Evolutionary conservation across 2,888 invertebrate species (phyloP).

Genomic region (Physocephala rufipes): DNA sequence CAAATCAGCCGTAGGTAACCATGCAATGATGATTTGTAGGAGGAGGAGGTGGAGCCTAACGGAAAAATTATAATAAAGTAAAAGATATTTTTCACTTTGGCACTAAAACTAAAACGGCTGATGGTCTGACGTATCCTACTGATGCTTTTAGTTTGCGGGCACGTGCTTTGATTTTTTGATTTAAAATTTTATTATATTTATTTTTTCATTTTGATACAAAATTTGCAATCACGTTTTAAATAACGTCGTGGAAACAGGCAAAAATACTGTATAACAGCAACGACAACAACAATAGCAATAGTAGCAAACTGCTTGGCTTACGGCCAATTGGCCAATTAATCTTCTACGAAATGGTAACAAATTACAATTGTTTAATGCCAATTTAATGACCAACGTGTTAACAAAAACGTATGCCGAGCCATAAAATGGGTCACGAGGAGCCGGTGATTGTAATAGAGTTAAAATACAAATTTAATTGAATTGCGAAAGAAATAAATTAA

Average conservation of each 20-base stretch:
- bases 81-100: not conserved
- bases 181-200: not conserved
- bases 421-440: no score
- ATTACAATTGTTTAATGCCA: not conserved
- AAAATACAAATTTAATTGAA: no score
- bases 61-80: not conserved
- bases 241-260: not conserved
- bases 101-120: not conserved
- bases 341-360: slow-evolving; percentile 7
- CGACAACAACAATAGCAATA: not conserved
- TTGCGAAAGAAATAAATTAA: no score
- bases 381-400: not conserved
- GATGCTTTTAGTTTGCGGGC: not conserved
- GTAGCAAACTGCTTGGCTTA: not conserved
- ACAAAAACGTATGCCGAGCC: not conserved
- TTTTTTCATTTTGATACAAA: not conserved
- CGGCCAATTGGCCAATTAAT: slow-evolving; percentile 1
- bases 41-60: not conserved
- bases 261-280: not conserved
- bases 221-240: slow-evolving; percentile 14
- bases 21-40: not conserved
- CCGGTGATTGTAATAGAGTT: no score
- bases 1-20: slow-evolving; percentile 6
- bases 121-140: not conserved
- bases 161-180: slow-evolving; percentile 8